Evolutionary conservation across 2,113 vertebrate genomes (phyloP), one percentile per base, ranked within the genome.

Genomic region (Silurus meridionalis): DNA sequence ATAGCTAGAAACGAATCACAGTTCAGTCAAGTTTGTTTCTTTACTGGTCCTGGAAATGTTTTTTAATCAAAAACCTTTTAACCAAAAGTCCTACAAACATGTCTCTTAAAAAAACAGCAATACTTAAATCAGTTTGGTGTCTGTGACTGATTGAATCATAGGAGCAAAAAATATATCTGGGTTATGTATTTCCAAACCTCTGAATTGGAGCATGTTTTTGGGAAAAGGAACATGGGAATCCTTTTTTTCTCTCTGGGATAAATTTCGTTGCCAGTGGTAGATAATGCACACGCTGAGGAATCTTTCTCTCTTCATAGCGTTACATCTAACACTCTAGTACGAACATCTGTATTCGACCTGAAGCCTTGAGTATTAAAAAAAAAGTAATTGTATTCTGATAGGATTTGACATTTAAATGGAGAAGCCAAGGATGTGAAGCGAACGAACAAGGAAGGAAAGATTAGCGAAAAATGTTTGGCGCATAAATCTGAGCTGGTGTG

Each of bases 231-330:
- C 61, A 61, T 13, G 67, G 79, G 71, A 89, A 72, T 87, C 58
- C 85, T 71, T 79, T 78, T 48, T 52, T 83, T 61, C n/a, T 81
- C 86, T 53, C 67, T 67, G 80, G 50, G 48, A 57, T 83, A 52
- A 67, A 15, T 48, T 89, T 63, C 60, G 77, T 21, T 46, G 72
- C 69, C 72, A 85, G 55, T 50, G 50, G 46, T 8, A 50, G 55
- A 57, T 81, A 63, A 82, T 19, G 53, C 50, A 80, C 81, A 55
- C 80, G 79, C 60, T 21, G 25, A 80, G 23, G 75, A 63, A 55
- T 50, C 28, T 69, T 69, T 85, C 52, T 19, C 8, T 21, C 17
- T 48, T 50, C 50, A 74, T 50, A 74, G 15, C 5, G 5, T 48
- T 8, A 19, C 46, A 37, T 74, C 19, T 23, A 23, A 19, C 71